Base-by-base conservation (phyloP, 2,888 invertebrate genomes). In the Myathropa florea region DNA sequence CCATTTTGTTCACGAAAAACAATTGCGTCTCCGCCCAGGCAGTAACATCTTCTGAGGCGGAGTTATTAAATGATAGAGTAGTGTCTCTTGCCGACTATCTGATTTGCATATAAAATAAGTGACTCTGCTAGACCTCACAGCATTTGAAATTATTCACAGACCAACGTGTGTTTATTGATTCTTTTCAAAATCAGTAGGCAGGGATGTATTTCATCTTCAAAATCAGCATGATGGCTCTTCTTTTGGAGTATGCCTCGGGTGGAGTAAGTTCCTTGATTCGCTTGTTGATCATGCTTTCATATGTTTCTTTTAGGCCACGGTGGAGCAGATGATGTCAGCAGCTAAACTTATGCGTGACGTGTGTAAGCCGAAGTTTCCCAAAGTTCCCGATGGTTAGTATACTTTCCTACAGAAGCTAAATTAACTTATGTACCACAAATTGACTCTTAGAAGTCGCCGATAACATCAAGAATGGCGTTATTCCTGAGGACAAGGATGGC, bases 321-420 rank as follows among this genome's bases (percentile, higher is more conserved):
- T 93, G 92, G 95, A 95, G 77, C 96, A 96, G 91, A 93, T 96
- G 90, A 94, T 91, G 89, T 93, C 94, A 21, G 94, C 95, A 0
- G 94, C 94, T 0, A 95, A 94, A 90, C 93, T 95, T 89, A 94
- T 96, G 92, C 93, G 95, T 64, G 95, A 95, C 89, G 93, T 94
- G 0, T 96, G 96, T 88, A 93, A 94, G 81, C 94, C 95, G 1
- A 96, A 96, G 92, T 94, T 93, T 75, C 89, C 92, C 0, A 92
- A 91, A 88, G 85, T 92, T 0, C 88, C 88, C n/a, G 73, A 59
- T 30, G 88, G 88, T 86, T 57, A 1, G 57, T 57, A 57, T 23
- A 6, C 3, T 24, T 6, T 46, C 46, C 1, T 10, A 2, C 33
- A 1, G 1, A 7, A 10, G 0, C 9, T 46, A 9, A 7, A n/a